Evolutionary conservation across 92 coral and sea anemone species (phyloP).

Genomic region (Diadumene lineata): DNA sequence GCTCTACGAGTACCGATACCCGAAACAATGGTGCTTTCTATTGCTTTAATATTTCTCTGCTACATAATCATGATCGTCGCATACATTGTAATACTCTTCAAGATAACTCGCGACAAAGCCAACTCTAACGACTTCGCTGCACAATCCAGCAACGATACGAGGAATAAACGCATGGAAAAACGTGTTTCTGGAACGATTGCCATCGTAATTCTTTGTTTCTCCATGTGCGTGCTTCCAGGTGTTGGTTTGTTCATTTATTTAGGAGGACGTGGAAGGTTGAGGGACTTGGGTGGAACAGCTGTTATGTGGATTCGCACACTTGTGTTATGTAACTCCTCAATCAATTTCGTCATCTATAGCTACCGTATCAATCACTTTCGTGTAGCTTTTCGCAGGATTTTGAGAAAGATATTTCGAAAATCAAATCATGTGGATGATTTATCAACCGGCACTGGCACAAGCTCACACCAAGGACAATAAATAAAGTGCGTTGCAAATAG

Average conservation of each 20-base stretch:
- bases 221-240: constrained; percentile 20
- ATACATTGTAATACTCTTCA: constrained; percentile 12
- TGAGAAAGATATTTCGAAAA: neutral
- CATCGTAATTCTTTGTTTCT: constrained; percentile 21
- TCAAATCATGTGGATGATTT: neutral
- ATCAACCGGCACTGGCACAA: neutral
- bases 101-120: constrained; percentile 16
- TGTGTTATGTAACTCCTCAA: constrained; percentile 21
- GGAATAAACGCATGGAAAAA: constrained; percentile 10
- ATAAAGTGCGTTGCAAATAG: no score
- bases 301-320: constrained; percentile 38
- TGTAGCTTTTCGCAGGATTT: constrained; percentile 9
- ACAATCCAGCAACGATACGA: neutral
- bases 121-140: constrained; percentile 2
- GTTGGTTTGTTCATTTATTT: constrained; percentile 10
- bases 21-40: no score
- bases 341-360: constrained; percentile 31
- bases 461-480: no score
- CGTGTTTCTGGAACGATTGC: constrained; percentile 22
- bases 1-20: constrained; percentile 10
- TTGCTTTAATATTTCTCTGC: no score
- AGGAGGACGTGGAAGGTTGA: neutral
- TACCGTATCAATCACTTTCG: constrained; percentile 29
- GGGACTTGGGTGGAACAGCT: constrained; percentile 4
- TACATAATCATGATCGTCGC: constrained; percentile 20